These are phyloP conservation scores for Pseudoatta argentina DNA, from an alignment of 1,140 invertebrate genomes.

Conservation along the genomic window DNA sequence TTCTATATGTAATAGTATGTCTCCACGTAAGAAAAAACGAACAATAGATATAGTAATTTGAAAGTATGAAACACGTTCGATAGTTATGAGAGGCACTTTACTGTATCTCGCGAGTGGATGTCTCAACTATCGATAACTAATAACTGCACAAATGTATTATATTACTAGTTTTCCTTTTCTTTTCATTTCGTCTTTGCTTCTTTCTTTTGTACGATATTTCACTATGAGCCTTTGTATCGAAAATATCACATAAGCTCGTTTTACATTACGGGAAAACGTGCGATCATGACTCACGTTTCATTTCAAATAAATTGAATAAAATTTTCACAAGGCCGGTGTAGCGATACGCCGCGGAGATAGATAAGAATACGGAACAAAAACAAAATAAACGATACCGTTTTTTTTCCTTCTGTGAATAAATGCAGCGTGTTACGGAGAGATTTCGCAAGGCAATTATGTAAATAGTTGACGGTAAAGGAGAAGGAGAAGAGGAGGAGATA, in stretches of 20 bases:
- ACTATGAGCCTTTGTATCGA: background rate
- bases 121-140: constrained; percentile 45
- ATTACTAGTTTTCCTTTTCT: constrained; percentile 20
- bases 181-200: constrained; percentile 30
- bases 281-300: constrained; percentile 56
- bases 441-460: constrained; percentile 72
- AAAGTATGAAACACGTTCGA: constrained; percentile 45
- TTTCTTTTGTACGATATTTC: constrained; percentile 60
- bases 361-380: constrained; percentile 5
- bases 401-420: constrained; percentile 39
- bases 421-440: constrained; percentile 65
- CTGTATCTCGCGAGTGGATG: constrained; percentile 26
- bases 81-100: constrained; percentile 24
- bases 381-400: constrained; percentile 17
- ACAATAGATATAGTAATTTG: constrained; percentile 57
- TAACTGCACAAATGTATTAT: constrained; percentile 33
- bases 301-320: constrained; percentile 38
- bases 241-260: constrained; percentile 37
- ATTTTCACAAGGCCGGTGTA: background rate
- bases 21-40: constrained; percentile 53
- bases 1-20: constrained; percentile 60
- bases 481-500: constrained; percentile 63
- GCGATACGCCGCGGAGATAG: constrained; percentile 7
- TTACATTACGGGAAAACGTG: constrained; percentile 1
- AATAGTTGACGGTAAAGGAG: constrained; percentile 71